Percentiles rank a stretch among this genome's conserved stretches.
Conservation (phyloP, 2,113 vertebrate genomes). For the Pterocles burchelli region DNA sequence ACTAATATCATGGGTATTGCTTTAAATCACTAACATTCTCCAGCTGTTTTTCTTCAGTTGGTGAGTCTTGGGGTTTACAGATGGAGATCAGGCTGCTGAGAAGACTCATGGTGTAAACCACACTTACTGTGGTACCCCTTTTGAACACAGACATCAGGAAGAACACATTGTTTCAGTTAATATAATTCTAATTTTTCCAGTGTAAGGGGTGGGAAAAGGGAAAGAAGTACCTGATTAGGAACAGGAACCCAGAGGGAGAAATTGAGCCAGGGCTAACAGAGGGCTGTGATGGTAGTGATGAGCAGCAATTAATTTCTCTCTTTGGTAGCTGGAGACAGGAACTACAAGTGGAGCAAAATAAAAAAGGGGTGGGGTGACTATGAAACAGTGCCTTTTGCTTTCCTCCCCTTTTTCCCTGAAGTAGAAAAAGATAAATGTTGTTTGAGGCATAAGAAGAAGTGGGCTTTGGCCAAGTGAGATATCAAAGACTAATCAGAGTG, state of each 20-base stretch:
- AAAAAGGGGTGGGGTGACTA: neutral
- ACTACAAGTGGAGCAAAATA: neutral
- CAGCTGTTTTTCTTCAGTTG: neutral
- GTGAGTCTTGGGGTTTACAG: neutral
- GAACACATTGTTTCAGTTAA: neutral
- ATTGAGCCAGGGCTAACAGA: neutral
- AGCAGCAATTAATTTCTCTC: neutral
- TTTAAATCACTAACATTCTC: neutral
- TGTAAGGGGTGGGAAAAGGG: neutral
- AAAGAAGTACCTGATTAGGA: neutral
- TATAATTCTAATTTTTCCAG: neutral
- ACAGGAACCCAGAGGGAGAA: neutral
- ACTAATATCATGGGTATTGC: neutral
- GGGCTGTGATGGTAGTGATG: neutral
- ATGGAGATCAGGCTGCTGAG: neutral
- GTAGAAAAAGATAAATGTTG: neutral
- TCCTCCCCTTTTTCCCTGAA: neutral
- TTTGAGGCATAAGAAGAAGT: neutral
- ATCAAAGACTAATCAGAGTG: neutral
- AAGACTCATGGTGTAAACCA: neutral
- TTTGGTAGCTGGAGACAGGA: neutral
- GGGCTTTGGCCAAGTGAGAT: neutral
- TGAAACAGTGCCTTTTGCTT: neutral
- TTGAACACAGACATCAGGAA: neutral
- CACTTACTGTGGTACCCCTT: neutral